Conservation (phyloP, 2,888 invertebrate genomes). For the Eucriotettix oculatus region DNA sequence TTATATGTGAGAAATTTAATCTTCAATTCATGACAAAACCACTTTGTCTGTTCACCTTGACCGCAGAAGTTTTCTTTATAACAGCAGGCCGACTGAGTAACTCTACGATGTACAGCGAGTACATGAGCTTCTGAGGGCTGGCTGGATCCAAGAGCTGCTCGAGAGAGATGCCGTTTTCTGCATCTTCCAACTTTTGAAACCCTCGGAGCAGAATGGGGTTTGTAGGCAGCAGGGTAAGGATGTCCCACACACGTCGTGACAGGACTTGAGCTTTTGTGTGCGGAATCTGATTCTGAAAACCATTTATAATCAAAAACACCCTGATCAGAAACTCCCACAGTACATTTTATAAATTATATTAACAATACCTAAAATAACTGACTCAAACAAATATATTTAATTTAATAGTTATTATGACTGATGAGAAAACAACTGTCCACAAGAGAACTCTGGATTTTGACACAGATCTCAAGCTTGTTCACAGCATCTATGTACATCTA, state of each 20-base stretch:
- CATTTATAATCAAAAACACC: conserved; percentile 1
- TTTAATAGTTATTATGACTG: too few relatives aligned
- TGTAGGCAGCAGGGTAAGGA: conserved; percentile 77
- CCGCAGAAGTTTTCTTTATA: too few relatives aligned
- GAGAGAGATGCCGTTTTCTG: conserved; percentile 37
- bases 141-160: conserved; percentile 68
- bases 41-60: too few relatives aligned
- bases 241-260: conserved; percentile 88
- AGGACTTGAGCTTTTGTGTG: conserved; percentile 79
- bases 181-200: conserved; percentile 50
- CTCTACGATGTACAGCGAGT: conserved; percentile 82
- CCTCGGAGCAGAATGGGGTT: conserved; percentile 72
- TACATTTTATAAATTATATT: neutral
- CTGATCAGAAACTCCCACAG: neutral
- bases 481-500: too few relatives aligned
- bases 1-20: too few relatives aligned
- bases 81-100: conserved; percentile 33
- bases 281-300: conserved; percentile 42
- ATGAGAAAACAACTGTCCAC: too few relatives aligned
- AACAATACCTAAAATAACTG: neutral
- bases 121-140: conserved; percentile 88
- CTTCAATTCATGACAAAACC: too few relatives aligned
- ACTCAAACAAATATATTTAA: neutral
- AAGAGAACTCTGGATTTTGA: too few relatives aligned
- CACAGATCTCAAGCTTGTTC: too few relatives aligned